Base-by-base conservation (phyloP, 2,797 vertebrate species). In the Tarsius wallacei region DNA sequence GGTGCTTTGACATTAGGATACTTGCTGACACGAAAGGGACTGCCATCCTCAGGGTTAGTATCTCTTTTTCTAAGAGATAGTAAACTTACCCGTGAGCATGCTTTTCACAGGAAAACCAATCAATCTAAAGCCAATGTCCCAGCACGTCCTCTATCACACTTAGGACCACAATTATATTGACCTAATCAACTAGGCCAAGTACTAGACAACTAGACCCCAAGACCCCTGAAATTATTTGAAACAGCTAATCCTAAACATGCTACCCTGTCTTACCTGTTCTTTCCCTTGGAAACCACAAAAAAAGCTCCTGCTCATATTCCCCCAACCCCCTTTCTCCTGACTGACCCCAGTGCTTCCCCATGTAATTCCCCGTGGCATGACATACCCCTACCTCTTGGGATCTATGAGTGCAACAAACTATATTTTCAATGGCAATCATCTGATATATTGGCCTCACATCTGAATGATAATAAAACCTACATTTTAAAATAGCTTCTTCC, bases 401-500 rank as follows among this genome's bases (percentile, higher is more conserved):
- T 71, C 24, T 85, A 5, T 63, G 64, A 90, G 64, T 66, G 8
- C 33, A 85, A 68, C 24, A 63, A 73, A 61, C 24, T 63, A 47
- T 49, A 16, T 87, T 73, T 87, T 28, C 33, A 85, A 70, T 49
- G 33, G 51, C 36, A 90, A 90, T 88, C 64, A 88, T 42, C 13
- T 91, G 57, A 66, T 76, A 36, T 92, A 55, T 21, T 83, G 26
- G 77, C n/a, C 5, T 68, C 14, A 91, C 24, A 76, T 5, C 24
- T 51, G 19, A 91, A 84, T 36, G 82, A 93, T n/a, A 84, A 59
- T 59, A 71, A 91, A 68, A 71, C 5, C 68, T 94, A 66, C 0
- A 89, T 66, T 80, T 92, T 89, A 85, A 88, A 96, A 57, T 71
- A 71, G 74, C 26, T n/a, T 63, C 81, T 82, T 83, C 16, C 33